phyloP scores from a whole-genome alignment of 2,888 invertebrate genomes.

The Andricus curvator region DNA sequence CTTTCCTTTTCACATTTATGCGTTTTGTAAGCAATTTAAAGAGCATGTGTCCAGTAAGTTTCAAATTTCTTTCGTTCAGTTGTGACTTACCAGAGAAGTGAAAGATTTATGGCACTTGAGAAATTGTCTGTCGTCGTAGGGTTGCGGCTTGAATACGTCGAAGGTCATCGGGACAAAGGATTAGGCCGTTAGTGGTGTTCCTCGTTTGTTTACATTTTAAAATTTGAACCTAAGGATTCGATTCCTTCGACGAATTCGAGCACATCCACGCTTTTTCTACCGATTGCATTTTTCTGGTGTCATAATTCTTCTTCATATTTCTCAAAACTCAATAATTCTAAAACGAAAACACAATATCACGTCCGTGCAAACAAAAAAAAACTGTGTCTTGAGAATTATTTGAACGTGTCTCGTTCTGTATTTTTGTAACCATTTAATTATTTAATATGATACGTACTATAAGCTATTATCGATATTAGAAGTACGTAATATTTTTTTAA shows the following conservation, averaged over 20 bases:
- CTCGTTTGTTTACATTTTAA: conserved; percentile 20
- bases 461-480: background rate
- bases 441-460: background rate
- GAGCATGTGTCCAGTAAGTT: background rate
- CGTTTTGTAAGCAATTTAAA: background rate
- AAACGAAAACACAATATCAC: conserved; percentile 17
- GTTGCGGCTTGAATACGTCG: background rate
- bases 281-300: background rate
- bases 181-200: background rate
- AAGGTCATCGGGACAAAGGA: conserved; percentile 22
- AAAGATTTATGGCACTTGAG: conserved; percentile 5
- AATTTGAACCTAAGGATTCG: background rate
- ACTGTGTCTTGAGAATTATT: background rate
- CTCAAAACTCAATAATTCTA: background rate
- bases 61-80: conserved; percentile 11
- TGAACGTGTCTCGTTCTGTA: background rate
- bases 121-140: background rate
- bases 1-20: background rate
- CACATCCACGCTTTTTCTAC: background rate
- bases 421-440: background rate
- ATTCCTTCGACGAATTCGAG: conserved; percentile 1
- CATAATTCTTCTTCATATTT: background rate
- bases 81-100: background rate
- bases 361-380: background rate
- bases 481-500: background rate